These are phyloP conservation scores for Stictocephala bisonia DNA, from an alignment of 2,888 invertebrate genomes.

Conservation along the genomic window DNA sequence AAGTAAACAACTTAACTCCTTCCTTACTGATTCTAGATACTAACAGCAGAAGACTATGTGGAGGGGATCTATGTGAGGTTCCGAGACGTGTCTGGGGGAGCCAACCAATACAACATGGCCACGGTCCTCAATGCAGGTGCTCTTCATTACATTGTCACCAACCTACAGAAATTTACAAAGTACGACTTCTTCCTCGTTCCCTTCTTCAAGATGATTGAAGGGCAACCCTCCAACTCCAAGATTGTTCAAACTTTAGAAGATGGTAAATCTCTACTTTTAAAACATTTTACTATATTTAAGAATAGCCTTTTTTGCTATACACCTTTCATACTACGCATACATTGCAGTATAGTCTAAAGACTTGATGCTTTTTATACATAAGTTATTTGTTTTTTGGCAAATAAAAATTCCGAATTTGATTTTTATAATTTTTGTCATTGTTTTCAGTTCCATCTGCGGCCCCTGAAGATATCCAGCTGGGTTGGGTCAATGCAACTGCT, in stretches of 20 bases:
- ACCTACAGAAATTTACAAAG: constrained; percentile 84
- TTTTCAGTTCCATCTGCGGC: constrained; percentile 79
- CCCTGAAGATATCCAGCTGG: constrained; percentile 82
- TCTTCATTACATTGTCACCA: constrained; percentile 79
- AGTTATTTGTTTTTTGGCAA: no score
- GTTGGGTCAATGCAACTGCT: constrained; percentile 83
- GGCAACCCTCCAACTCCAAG: constrained; percentile 91
- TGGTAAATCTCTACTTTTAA: constrained; percentile 46
- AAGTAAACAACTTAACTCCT: no score
- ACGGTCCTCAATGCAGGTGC: constrained; percentile 77
- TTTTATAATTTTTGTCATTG: constrained; percentile 63
- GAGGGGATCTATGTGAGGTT: constrained; percentile 79
- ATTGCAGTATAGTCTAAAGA: background rate
- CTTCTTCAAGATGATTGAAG: constrained; percentile 88
- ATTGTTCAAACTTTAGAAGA: constrained; percentile 69
- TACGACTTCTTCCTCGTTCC: constrained; percentile 95
- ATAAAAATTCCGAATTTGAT: no score
- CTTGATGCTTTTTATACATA: background rate
- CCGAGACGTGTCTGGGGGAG: constrained; percentile 71
- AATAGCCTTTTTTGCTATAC: background rate
- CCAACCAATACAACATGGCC: constrained; percentile 75
- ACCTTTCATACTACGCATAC: background rate
- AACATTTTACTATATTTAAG: background rate
- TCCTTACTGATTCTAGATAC: constrained; percentile 62
- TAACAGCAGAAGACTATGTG: constrained; percentile 68